Conservation (phyloP, 2,113 vertebrate genomes). For the Zosterops hypoxanthus region DNA sequence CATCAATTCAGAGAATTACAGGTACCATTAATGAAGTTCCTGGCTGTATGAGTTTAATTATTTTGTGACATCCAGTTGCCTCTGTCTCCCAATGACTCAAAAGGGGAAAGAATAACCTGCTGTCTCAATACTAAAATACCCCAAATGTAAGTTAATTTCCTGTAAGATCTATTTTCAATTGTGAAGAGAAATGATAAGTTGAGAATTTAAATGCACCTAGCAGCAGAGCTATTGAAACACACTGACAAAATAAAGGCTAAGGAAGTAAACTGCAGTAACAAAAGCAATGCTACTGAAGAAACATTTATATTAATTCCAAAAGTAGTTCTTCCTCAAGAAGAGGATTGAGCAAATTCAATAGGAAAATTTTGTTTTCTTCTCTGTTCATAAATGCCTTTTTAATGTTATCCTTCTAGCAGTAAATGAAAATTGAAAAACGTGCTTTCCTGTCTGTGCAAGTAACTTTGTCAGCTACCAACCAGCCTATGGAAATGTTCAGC, state of each 20-base stretch:
- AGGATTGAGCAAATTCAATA: background rate
- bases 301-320: background rate
- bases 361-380: background rate
- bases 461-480: background rate
- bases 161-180: background rate
- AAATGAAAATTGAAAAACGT: background rate
- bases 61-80: background rate
- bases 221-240: background rate
- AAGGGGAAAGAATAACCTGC: background rate
- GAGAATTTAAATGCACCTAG: background rate
- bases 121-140: background rate
- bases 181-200: background rate
- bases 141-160: background rate
- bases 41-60: background rate
- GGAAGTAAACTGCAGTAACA: background rate
- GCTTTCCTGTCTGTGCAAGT: background rate
- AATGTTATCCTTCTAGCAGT: background rate
- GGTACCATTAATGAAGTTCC: background rate
- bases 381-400: background rate
- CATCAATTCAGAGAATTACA: background rate
- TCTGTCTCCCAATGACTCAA: background rate
- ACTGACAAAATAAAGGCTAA: background rate
- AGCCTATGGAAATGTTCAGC: background rate
- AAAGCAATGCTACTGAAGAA: background rate
- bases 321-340: background rate